Conservation (phyloP, 2,888 invertebrate genomes). For the Stenodema calcarata region DNA sequence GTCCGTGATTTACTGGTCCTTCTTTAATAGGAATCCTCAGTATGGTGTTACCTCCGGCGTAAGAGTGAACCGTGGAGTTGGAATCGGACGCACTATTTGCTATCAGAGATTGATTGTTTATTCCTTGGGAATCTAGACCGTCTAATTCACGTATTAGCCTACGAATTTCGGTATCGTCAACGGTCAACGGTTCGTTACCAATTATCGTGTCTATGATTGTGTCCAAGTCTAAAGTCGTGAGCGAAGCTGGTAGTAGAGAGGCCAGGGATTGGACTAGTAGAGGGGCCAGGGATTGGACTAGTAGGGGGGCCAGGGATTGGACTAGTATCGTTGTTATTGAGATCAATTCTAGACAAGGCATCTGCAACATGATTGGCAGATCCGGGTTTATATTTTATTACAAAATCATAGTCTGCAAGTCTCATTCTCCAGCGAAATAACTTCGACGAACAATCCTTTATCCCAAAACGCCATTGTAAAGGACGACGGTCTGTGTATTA, state of each 20-base stretch:
- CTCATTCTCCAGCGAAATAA: constrained; percentile 60
- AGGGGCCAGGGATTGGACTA: background rate
- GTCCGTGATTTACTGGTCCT: background rate
- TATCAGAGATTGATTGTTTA: background rate
- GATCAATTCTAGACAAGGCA: constrained; percentile 50
- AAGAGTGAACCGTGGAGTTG: constrained; percentile 46
- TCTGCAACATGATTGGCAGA: constrained; percentile 59
- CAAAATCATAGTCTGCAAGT: constrained; percentile 59
- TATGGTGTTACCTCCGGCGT: background rate
- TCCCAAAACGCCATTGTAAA: constrained; percentile 59
- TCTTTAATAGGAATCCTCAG: background rate
- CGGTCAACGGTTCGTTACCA: no score
- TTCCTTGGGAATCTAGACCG: background rate
- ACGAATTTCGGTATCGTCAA: no score
- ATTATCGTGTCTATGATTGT: no score
- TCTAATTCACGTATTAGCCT: no score
- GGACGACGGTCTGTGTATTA: constrained; percentile 61
- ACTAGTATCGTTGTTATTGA: background rate
- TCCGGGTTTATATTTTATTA: constrained; percentile 59
- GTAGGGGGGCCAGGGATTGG: background rate
- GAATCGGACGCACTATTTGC: background rate
- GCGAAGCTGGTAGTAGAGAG: no score
- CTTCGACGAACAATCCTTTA: constrained; percentile 61
- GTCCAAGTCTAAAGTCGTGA: no score
- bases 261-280: background rate